Percentiles rank a stretch among this genome's conserved stretches.
phyloP scores from a whole-genome alignment of 2,113 vertebrate genomes.

The Glaucidium brasilianum region DNA sequence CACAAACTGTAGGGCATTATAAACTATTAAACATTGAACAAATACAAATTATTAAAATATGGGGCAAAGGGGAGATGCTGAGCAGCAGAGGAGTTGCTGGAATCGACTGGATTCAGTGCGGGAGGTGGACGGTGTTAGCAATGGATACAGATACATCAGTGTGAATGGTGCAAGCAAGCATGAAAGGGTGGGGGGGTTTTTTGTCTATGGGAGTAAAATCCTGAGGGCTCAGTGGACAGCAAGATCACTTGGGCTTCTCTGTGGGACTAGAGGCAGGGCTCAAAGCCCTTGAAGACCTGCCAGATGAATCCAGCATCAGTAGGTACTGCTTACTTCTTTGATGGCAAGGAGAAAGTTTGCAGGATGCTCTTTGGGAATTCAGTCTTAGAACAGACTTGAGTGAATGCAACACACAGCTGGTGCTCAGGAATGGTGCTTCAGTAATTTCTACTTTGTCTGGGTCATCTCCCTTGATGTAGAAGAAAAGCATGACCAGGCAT shows the following conservation, averaged over 20 bases:
- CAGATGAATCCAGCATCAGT: background rate
- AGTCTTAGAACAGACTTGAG: background rate
- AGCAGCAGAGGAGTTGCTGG: background rate
- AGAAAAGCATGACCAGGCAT: background rate
- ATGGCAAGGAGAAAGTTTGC: background rate
- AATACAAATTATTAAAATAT: background rate
- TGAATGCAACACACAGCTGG: fast-evolving
- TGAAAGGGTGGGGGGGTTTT: fast-evolving
- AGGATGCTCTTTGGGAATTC: background rate
- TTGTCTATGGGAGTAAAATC: background rate
- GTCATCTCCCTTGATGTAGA: background rate
- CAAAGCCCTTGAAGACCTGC: background rate
- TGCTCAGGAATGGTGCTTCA: background rate
- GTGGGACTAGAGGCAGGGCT: background rate
- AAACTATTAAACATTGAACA: no score
- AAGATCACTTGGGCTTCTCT: background rate
- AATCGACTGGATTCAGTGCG: background rate
- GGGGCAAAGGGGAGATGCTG: background rate
- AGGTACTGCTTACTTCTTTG: background rate
- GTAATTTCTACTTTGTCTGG: background rate
- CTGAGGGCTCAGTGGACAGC: background rate
- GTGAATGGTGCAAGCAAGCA: background rate
- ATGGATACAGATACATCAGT: background rate
- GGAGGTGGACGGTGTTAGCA: background rate
- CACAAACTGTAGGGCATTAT: background rate